A percentile compares a stretch with the other conserved stretches of the same genome.
phyloP scores from a whole-genome alignment of 2,113 vertebrate genomes.

The Microtus ochrogaster region DNA sequence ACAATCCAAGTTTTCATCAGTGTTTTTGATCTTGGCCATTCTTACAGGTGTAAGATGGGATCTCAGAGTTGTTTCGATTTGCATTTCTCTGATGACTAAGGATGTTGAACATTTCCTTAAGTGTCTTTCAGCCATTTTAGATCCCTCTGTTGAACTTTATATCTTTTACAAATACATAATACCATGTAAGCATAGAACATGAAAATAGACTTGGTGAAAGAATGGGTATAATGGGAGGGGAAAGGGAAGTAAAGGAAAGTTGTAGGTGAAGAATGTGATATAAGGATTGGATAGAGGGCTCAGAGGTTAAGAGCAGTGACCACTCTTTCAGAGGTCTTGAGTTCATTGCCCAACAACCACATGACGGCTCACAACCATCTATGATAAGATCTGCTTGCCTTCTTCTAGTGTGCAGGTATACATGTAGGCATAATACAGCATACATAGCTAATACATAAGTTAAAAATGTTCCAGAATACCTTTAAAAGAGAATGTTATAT shows the following conservation, averaged over 20 bases:
- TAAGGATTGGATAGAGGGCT: background rate
- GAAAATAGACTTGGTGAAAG: background rate
- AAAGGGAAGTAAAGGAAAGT: background rate
- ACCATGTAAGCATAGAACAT: background rate
- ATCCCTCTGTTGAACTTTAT: background rate
- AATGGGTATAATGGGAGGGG: background rate
- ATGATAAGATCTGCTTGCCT: background rate
- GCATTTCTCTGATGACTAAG: too few relatives aligned
- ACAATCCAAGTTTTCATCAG: too few relatives aligned
- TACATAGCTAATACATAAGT: background rate
- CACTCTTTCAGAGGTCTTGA: background rate
- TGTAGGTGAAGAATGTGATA: background rate
- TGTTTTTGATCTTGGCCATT: too few relatives aligned
- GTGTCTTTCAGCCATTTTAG: too few relatives aligned
- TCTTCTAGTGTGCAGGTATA: background rate
- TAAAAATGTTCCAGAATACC: background rate
- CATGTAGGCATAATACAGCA: background rate
- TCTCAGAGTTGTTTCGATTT: too few relatives aligned
- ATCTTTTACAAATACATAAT: background rate
- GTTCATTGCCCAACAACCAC: background rate
- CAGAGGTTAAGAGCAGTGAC: background rate
- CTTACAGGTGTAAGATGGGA: too few relatives aligned
- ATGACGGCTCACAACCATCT: background rate
- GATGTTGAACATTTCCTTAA: too few relatives aligned
- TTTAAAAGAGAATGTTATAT: background rate